Conservation (phyloP, 2,888 invertebrate genomes). For the Gymnoscelis rufifasciata region DNA sequence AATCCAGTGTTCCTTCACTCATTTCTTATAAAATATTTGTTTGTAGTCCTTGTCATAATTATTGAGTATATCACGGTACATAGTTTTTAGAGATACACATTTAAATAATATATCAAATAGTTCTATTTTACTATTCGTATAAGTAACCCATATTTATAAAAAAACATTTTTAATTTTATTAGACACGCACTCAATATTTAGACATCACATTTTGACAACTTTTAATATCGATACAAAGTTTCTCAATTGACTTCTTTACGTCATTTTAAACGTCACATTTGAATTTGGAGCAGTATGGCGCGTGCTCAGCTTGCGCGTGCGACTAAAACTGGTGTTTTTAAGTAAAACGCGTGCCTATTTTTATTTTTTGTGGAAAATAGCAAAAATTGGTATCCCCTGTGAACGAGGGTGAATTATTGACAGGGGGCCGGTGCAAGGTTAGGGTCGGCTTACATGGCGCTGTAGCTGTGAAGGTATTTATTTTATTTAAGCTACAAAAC, state of each 20-base stretch:
- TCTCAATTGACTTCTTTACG: conserved; percentile 8
- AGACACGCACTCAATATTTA: no score
- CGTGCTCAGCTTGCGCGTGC: conserved; percentile 67
- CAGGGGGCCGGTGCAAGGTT: conserved; percentile 67
- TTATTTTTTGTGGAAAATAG: conserved; percentile 72
- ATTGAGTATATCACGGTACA: conserved; percentile 12
- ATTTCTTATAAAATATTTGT: conserved; percentile 25
- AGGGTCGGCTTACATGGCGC: conserved; percentile 48
- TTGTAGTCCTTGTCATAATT: conserved; percentile 48
- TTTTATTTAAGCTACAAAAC: neutral
- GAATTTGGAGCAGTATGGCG: conserved; percentile 33
- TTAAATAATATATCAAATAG: neutral
- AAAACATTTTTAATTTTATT: no score
- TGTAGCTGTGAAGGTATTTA: rapidly evolving
- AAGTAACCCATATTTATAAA: no score
- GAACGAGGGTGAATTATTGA: conserved; percentile 46
- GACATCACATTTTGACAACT: no score
- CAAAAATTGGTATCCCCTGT: conserved; percentile 61
- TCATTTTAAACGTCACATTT: conserved; percentile 6
- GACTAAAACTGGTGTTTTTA: conserved; percentile 71
- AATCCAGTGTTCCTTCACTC: conserved; percentile 48
- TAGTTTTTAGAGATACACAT: neutral
- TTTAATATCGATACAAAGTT: neutral
- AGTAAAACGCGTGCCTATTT: conserved; percentile 66
- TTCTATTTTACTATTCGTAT: no score